Evolutionary conservation across 2,888 invertebrate species (phyloP), one percentile per base, ranked within the genome.

Genomic region (Xestia sexstrigata): DNA sequence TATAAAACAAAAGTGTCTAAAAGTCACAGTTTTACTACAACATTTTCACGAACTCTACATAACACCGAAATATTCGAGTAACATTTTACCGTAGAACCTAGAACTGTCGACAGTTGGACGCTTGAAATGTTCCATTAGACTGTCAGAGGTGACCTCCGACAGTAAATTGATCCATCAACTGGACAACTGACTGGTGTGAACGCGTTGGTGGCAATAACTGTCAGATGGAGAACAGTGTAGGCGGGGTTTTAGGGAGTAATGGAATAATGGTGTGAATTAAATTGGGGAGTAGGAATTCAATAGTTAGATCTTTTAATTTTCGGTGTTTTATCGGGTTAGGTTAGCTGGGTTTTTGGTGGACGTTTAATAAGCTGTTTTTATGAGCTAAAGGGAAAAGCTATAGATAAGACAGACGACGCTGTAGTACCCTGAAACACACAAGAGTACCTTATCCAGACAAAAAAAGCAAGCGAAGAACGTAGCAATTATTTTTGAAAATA

Each of bases 111-210:
- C n/a, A 45, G n/a, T 83, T 52, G 45, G 67, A 26, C 23, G n/a
- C 17, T 42, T 74, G 58, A 69, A 79, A 84, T 68, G 69, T 58
- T 79, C 84, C 74, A 79, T 79, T 84, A 76, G 45, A 39, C 74
- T 74, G 87, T 79, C 76, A 76, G 79, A 69, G 74, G 45, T 86
- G 60, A 74, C 74, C 74, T 74, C 71, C 62, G 66, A 47, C 55
- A 52, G 66, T 66, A 35, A 76, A 76, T 76, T 73, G 67, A 76
- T 70, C 63, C 73, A 42, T 84, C 76, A 87, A 76, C 70, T 67
- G 73, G 74, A 72, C 84, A 20, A 23, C 65, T 72, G 68, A 66
- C 52, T 35, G 39, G 69, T 23, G 72, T 42, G 65, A 76, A 85
- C 63, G 52, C 66, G 39, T 68, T 45, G 55, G 45, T 58, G 13